Evolutionary conservation across 2,113 vertebrate genomes (phyloP).

Genomic region (Alligator sinensis): DNA sequence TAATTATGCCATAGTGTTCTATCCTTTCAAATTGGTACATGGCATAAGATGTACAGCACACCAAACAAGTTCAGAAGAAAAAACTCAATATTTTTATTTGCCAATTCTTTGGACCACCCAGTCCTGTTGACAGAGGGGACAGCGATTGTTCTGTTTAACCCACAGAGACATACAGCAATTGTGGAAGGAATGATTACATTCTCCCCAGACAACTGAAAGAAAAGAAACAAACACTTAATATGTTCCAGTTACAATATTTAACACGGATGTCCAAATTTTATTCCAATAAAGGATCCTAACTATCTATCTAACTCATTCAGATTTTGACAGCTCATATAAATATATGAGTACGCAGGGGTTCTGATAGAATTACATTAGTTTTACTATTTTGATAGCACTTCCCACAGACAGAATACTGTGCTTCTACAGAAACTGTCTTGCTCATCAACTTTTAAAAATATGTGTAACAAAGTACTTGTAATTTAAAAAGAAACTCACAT

Average conservation of each 20-base stretch:
- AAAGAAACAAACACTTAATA: conserved; percentile 51
- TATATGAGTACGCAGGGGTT: background rate
- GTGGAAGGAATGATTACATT: conserved; percentile 99
- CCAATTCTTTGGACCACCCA: conserved; percentile 99
- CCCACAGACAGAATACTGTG: background rate
- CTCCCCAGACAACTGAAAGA: conserved; percentile 97
- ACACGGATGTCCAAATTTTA: background rate
- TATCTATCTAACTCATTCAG: background rate
- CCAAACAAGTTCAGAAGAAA: background rate
- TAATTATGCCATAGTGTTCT: background rate
- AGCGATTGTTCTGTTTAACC: conserved; percentile 99
- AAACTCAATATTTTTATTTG: conserved; percentile 81
- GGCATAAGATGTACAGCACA: background rate
- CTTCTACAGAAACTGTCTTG: background rate
- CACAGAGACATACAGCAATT: conserved; percentile 99
- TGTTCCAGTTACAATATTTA: conserved; percentile 26
- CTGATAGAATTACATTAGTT: background rate
- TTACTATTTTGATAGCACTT: background rate
- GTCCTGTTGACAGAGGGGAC: conserved; percentile 98
- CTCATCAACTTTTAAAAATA: background rate
- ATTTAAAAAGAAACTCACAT: background rate
- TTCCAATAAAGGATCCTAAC: background rate
- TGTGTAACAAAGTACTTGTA: background rate
- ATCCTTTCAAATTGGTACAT: background rate
- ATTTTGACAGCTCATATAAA: background rate